Base-by-base conservation (phyloP, 2,888 invertebrate species). In the Mystacides longicornis region DNA sequence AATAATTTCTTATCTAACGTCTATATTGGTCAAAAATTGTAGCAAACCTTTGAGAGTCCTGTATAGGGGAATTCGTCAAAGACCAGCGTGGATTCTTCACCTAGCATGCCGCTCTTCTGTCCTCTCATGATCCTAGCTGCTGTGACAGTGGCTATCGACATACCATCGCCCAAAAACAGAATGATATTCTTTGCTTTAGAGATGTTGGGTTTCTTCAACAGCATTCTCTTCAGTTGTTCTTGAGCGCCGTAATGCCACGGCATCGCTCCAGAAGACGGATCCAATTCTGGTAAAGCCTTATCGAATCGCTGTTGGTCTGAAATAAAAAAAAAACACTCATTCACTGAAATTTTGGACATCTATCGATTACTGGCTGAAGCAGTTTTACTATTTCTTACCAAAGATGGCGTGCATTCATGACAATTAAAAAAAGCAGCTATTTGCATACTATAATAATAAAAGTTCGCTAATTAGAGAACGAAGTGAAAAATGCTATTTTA, bases 71-170 rank as follows among this genome's bases (percentile, higher is more conserved):
- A 90, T 1, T 78, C 74, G 63, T 92, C 92, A 64, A 90, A 91
- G 52, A 81, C 80, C 1, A 92, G 73, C 31, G 77, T 71, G 20
- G 80, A 69, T 63, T 88, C 87, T 69, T 90, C 91, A 0, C 89
- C 90, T 0, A 71, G 64, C 14, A 70, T 69, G 0, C 77, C 77
- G 42, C 75, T 71, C 56, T 73, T 69, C 66, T 85, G 83, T 0
- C 89, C 91, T 11, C 85, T 71, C 64, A 86, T 83, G 0, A 83
- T 83, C 61, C 93, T 78, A 0, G 89, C 81, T 0, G 91, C 89
- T 0, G 88, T 83, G 16, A 90, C 70, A 0, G 93, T 93, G 0
- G 90, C 79, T 50, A 91, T 76, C 22, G 90, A 89, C 91, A 93
- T 90, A 1, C 93, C 93, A 66, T 93, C 93, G 1, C 60, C 60